These are phyloP conservation scores for Busseola fusca DNA, from an alignment of 2,888 invertebrate species.

Conservation along the genomic window DNA sequence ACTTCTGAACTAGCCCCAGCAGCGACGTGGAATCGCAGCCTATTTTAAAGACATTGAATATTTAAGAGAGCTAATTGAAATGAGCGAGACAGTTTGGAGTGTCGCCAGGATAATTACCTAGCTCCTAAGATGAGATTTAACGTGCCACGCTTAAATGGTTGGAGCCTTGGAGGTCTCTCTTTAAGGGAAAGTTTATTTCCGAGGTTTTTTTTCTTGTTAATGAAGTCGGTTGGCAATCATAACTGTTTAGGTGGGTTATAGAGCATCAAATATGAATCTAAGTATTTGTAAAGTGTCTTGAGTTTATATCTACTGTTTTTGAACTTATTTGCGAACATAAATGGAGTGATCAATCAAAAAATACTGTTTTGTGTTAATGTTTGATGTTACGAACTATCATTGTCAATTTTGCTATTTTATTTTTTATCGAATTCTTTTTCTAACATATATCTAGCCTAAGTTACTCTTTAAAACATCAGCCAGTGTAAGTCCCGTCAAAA, in stretches of 20 bases:
- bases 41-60: constrained; percentile 89
- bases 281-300: not conserved
- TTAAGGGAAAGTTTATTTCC: constrained; percentile 55
- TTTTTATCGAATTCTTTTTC: no score
- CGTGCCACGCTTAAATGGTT: constrained; percentile 83
- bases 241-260: constrained; percentile 1
- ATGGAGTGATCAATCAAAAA: not conserved
- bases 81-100: constrained; percentile 89
- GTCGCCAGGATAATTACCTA: constrained; percentile 89
- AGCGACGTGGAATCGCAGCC: constrained; percentile 81
- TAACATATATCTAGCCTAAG: no score
- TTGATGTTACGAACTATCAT: not conserved
- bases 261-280: not conserved
- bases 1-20: constrained; percentile 83
- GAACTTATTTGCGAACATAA: not conserved
- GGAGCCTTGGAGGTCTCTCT: constrained; percentile 50
- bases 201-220: constrained; percentile 40
- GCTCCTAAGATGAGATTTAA: constrained; percentile 88
- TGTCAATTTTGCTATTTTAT: not conserved
- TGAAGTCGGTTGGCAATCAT: constrained; percentile 36
- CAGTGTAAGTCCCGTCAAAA: no score
- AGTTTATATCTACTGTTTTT: not conserved
- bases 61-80: constrained; percentile 89
- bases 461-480: no score
- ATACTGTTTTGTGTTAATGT: not conserved